phyloP scores from a whole-genome alignment of 2,113 vertebrate species.

The Theristicus caerulescens region DNA sequence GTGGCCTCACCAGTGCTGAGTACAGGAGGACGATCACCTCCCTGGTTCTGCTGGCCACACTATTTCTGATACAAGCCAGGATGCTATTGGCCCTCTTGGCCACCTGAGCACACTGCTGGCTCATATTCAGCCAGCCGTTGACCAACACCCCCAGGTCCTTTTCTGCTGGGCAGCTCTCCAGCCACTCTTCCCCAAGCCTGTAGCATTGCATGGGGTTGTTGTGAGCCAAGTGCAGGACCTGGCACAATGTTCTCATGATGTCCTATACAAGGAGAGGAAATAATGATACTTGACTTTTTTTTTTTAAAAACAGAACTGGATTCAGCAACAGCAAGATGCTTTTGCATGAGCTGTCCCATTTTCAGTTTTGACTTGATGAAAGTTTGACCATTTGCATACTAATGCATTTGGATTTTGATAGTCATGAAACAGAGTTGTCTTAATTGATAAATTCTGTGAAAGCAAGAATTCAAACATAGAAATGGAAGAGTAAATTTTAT shows the following conservation, averaged over 20 bases:
- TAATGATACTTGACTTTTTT: neutral
- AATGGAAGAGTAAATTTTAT: constrained; percentile 84
- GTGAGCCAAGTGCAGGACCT: neutral
- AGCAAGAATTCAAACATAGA: constrained; percentile 42
- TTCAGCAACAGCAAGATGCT: neutral
- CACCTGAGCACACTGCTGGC: rapidly evolving
- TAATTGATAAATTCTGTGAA: neutral
- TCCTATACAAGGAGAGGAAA: neutral
- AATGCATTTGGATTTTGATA: neutral
- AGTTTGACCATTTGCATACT: neutral
- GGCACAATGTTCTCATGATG: neutral
- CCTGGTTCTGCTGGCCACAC: rapidly evolving
- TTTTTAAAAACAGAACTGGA: neutral
- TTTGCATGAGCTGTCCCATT: neutral
- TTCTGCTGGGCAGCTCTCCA: neutral
- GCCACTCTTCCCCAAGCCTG: neutral
- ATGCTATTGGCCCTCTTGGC: rapidly evolving
- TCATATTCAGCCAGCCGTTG: neutral
- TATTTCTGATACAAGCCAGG: neutral
- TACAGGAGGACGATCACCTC: neutral
- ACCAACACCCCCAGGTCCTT: neutral
- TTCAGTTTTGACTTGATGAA: neutral
- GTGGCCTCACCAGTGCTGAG: neutral
- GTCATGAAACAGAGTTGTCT: neutral
- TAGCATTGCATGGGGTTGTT: neutral